Base-by-base conservation (phyloP, 1,140 invertebrate genomes). In the Kradibia gibbosae region DNA sequence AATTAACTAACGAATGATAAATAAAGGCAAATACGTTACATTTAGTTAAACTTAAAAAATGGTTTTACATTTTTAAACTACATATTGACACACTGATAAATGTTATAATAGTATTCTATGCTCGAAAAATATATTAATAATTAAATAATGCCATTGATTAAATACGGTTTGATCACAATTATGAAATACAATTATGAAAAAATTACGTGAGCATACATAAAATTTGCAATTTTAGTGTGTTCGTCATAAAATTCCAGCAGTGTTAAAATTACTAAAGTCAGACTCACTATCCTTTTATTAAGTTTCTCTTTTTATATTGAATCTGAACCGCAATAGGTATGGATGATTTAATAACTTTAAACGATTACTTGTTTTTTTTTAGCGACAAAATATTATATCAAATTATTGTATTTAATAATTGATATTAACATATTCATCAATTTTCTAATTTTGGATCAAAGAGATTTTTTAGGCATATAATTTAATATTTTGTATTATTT, bases 311-410 rank as follows among this genome's bases (percentile, higher is more conserved):
- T 80, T 28, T 74, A 13, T 65, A 42, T 79, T 48, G 31, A 3
- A 74, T 28, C 71, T 25, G 15, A 80, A 80, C 78, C 71, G 71
- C 78, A 80, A 62, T 22, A 80, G 67, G 55, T 74, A 74, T 45
- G 36, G 78, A 72, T 79, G 53, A 79, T 79, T 79, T 79, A 79
- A 72, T 53, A 79, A 48, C 67, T 50, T 15, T n/a, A 13, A 72
- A 39, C 45, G 50, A 71, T 72, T 60, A 48, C 78, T 60, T 31
- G 39, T 48, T 72, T 72, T 79, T 79, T 72, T 3, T 10, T 13
- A 55, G 28, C 34, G 36, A 78, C 71, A 78, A 78, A 71, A 78
- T 42, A 70, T 45, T 78, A 71, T 71, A 17, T 78, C n/a, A 71
- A 71, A 55, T 78, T 36, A 34, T 55, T 10, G 57, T 25, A 13